A percentile compares a stretch with the other conserved stretches of the same genome.
Evolutionary conservation across 2,888 invertebrate genomes (phyloP).

Genomic region (Nemapogon koenigi): DNA sequence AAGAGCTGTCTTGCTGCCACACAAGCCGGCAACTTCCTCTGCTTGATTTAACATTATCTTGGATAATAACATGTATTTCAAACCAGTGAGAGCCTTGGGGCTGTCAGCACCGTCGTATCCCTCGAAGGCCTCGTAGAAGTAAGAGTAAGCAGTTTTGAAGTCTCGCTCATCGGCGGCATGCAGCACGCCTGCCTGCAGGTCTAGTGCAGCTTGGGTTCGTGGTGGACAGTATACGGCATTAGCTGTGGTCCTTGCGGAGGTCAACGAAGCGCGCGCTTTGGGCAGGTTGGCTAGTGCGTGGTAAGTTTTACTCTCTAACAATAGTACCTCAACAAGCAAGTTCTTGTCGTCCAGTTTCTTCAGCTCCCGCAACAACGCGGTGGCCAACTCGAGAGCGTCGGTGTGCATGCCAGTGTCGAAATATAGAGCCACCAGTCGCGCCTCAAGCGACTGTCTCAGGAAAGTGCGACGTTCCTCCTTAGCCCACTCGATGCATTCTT

Average conservation of each 20-base stretch:
- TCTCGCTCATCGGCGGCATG: slow-evolving; percentile 99
- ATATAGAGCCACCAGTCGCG: slow-evolving; percentile 92
- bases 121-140: slow-evolving; percentile 99
- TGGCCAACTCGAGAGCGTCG: slow-evolving; percentile 84
- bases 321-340: slow-evolving; percentile 95
- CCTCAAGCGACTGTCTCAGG: slow-evolving; percentile 93
- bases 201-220: slow-evolving; percentile 96
- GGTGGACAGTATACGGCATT: slow-evolving; percentile 99
- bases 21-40: slow-evolving; percentile 93
- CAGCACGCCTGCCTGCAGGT: slow-evolving; percentile 96
- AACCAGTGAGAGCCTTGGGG: slow-evolving; percentile 89
- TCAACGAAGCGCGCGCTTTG: slow-evolving; percentile 94
- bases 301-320: slow-evolving; percentile 98
- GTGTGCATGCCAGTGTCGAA: slow-evolving; percentile 90
- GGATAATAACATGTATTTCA: slow-evolving; percentile 98
- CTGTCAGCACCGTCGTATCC: slow-evolving; percentile 96
- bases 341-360: slow-evolving; percentile 99
- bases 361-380: slow-evolving; percentile 89
- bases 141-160: slow-evolving; percentile 99
- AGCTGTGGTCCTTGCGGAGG: slow-evolving; percentile 98
- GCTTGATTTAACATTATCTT: slow-evolving; percentile 98
- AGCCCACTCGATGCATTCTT: slow-evolving; percentile 99
- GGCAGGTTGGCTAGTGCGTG: slow-evolving; percentile 97
- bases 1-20: slow-evolving; percentile 95
- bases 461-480: slow-evolving; percentile 97